Percentiles rank a stretch among this genome's conserved stretches.
phyloP scores from a whole-genome alignment of 1,140 invertebrate genomes.

The Drosophila sucinea region DNA sequence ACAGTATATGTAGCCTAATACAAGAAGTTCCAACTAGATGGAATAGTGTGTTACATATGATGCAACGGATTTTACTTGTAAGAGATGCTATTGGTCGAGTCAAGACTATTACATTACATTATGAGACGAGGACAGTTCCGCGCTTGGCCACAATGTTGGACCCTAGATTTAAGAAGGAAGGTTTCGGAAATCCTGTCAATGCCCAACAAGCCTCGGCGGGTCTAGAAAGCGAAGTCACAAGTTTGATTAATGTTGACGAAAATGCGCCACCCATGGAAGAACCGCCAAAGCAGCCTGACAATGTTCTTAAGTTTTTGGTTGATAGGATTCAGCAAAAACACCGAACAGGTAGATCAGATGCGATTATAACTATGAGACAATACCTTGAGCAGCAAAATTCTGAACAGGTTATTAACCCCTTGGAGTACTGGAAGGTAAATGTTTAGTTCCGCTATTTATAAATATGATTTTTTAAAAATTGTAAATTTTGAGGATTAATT shows the following conservation, averaged over 20 bases:
- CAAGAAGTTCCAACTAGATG: constrained; percentile 7
- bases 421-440: constrained; percentile 14
- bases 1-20: constrained; percentile 1
- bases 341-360: constrained; percentile 4
- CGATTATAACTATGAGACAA: constrained; percentile 1
- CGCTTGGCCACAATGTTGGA: not conserved
- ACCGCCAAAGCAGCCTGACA: constrained; percentile 3
- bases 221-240: not conserved
- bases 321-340: constrained; percentile 1
- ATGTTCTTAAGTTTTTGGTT: constrained; percentile 5
- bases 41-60: constrained; percentile 10
- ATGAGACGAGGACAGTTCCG: constrained; percentile 1
- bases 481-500: too few relatives aligned
- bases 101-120: constrained; percentile 3
- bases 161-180: constrained; percentile 12
- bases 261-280: constrained; percentile 3
- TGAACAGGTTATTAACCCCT: constrained; percentile 1
- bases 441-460: constrained; percentile 8
- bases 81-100: not conserved
- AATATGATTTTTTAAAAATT: constrained; percentile 4
- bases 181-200: constrained; percentile 1
- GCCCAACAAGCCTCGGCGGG: constrained; percentile 3
- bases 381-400: constrained; percentile 5
- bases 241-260: constrained; percentile 8
- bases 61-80: constrained; percentile 10